Conservation (phyloP, 2,797 vertebrate species). For the Gymnoscopelus braueri region DNA sequence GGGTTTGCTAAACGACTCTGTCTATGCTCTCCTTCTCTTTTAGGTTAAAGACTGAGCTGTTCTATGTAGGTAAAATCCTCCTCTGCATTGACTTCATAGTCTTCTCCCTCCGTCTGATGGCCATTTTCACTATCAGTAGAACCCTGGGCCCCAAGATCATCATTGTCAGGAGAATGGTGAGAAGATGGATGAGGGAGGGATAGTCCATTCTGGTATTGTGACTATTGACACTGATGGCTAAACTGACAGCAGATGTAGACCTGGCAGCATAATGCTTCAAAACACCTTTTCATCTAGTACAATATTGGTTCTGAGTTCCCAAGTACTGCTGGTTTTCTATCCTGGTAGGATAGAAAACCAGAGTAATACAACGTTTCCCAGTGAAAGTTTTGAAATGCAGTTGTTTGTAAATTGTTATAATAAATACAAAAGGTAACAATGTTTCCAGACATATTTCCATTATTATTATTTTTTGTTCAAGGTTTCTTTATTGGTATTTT, state of each 20-base stretch:
- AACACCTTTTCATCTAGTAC: constrained; percentile 13
- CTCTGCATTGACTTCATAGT: constrained; percentile 94
- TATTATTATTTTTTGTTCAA: too few relatives aligned
- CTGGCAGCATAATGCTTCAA: constrained; percentile 5
- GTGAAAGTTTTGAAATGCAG: too few relatives aligned
- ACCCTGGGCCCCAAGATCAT: constrained; percentile 98
- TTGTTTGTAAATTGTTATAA: neutral
- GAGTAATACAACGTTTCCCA: too few relatives aligned
- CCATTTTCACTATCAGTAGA: constrained; percentile 95
- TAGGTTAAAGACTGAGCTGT: constrained; percentile 81
- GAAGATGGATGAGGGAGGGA: constrained; percentile 33
- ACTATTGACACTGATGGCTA: constrained; percentile 8
- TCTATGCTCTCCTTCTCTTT: constrained; percentile 14
- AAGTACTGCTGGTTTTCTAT: too few relatives aligned
- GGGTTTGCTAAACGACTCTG: constrained; percentile 18
- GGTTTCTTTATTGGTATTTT: too few relatives aligned
- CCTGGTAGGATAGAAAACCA: too few relatives aligned
- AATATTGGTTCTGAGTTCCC: constrained; percentile 9
- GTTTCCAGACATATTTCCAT: too few relatives aligned
- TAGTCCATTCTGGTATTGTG: neutral
- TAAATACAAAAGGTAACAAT: too few relatives aligned
- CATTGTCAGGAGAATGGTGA: constrained; percentile 95
- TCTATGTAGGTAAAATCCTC: constrained; percentile 90
- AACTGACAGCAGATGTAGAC: constrained; percentile 11
- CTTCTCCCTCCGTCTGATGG: constrained; percentile 96